Base-by-base conservation (phyloP, 2,113 vertebrate species). In the Aphyosemion australe region DNA sequence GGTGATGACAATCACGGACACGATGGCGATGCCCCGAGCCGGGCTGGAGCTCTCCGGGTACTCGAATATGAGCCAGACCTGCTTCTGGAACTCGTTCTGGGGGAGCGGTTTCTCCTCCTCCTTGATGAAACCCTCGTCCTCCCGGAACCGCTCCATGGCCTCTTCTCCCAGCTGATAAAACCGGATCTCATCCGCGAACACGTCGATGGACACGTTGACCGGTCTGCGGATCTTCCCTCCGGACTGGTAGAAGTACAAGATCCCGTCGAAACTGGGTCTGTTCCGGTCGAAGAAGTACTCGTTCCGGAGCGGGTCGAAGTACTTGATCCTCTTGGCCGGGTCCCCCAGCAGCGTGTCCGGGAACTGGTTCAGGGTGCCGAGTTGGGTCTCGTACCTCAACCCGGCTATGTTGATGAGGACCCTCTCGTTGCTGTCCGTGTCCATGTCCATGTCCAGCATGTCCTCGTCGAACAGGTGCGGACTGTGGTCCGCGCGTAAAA, bases 251-350 rank as follows among this genome's bases (percentile, higher is more conserved):
- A 95, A 99, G 78, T 98, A 98, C 2, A 98, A 87, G 72, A 98
- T 99, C 50, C 92, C 97, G 4, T 98, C 97, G 41, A 99, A 99
- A 74, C 97, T 98, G 53, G 97, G 97, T 14, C 96, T 88, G 92
- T 98, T 95, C 8, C 97, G 95, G 81, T 98, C 97, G n/a, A 99
- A 99, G 74, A 99, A 99, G 88, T 98, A 98, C 88, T 99, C 96
- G 66, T 99, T 98, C 64, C 96, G 90, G 18, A 99, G 93, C 0
- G 97, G 97, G 81, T 99, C 97, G 6, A 99, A 99, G 92, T 96
- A 98, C 48, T 94, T 95, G 47, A 98, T 94, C 76, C 97, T 93
- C 81, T 96, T 96, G 31, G 93, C 88, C 0, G 97, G 97, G 80
- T 99, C 95, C 2, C 97, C 97, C 53, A 98, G 87, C 21, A 99